Base-by-base conservation (phyloP, 2,888 invertebrate species). In the Neocrepidodera transversa region DNA sequence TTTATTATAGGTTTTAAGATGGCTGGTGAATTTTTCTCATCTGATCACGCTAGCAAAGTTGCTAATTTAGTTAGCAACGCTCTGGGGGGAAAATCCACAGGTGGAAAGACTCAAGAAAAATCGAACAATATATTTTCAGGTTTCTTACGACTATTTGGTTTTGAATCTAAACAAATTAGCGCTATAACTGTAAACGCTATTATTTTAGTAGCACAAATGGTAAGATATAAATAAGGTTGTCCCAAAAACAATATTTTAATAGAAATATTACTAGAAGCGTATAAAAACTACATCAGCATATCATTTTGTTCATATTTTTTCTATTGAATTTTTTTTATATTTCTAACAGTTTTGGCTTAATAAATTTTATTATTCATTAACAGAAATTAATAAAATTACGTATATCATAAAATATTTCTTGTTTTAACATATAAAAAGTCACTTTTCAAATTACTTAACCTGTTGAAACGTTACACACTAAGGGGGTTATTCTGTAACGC, bases 121-220 rank as follows among this genome's bases (percentile, higher is more conserved):
- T 69, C 63, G 2, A 77, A 76, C 70, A 77, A 77, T 60, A 67
- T 82, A n/a, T 75, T 83, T 60, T 78, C 81, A 1, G 83, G 82
- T 10, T 82, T 91, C 68, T 83, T 92, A 62, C 82, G 86, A 43
- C 78, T 93, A 54, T 82, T 93, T 66, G 92, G 92, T 14, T 83
- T 93, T 50, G 90, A 93, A 75, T 84, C 88, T 0, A 85, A 85
- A 55, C 90, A 91, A 79, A 83, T 93, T 60, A 89, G 90, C 23
- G 92, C 93, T 0, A 87, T 93, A 35, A 91, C 92, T 10, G 84
- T 93, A 11, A 93, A 93, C 76, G 91, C 90, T 14, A 83, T 93
- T 11, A 87, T 93, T 64, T 91, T 92, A 78, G 84, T 93, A 11
- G 92, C 93, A 1, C 92, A 93, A 80, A 83, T 92, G 87, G 93